Evolutionary conservation across 2,888 invertebrate genomes (phyloP), one percentile per base, ranked within the genome.

Genomic region (Bugulina stolonifera): DNA sequence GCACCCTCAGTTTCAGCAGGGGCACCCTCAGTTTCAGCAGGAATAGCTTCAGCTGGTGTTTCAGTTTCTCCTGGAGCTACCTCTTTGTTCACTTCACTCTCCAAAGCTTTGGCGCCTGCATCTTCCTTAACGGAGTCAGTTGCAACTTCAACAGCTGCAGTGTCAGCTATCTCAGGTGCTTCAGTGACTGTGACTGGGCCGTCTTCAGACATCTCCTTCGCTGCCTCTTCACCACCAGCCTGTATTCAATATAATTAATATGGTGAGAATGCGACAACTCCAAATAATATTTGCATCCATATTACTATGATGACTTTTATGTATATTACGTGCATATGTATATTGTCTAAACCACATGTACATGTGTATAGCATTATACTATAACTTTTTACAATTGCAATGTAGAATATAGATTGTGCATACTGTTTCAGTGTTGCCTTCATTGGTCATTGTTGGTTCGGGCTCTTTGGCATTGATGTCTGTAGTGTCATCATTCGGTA

Each of bases 71-170:
- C 69, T 32, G 34, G 5, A 18, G 10, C 34, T 10, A 18, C 29
- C 23, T 27, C 32, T 32, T 23, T 29, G 69, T 69, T 0, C 27
- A 71, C 69, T 43, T 71, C 72, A 72, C 71, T 72, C 23, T 25
- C 73, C 54, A 27, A 71, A 34, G 43, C 52, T n/a, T 71, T 72
- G 32, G 34, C 73, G 34, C 54, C 71, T 57, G 35, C 57, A 69
- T 27, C 35, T 23, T 71, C 71, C 27, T 72, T 71, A 14, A 1
- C 72, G n/a, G 18, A 71, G 18, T 69, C 71, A 14, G 69, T 72
- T 70, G 58, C 71, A 18, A 69, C 52, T 57, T 73, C 72, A 34
- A 32, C 43, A 10, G 58, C 29, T 35, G 35, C 72, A 27, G 70
- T 70, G 35, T 52, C 71, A 22, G 54, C 32, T 57, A 22, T 1